These are phyloP conservation scores for Metridium senile DNA, from an alignment of 92 coral and sea anemone genomes.

Conservation along the genomic window DNA sequence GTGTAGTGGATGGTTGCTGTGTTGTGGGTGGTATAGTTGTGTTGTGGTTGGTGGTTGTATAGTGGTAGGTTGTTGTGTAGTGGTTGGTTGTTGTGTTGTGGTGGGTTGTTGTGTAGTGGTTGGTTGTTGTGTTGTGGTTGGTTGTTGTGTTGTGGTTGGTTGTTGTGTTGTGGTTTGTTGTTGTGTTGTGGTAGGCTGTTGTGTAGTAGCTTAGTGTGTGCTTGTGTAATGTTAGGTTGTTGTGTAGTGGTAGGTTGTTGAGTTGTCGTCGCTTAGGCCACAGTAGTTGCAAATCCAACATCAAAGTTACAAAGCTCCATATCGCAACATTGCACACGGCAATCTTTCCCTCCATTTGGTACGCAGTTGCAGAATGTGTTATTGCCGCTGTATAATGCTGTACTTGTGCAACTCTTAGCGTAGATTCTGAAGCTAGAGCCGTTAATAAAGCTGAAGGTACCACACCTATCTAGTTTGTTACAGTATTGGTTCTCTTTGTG, in stretches of 20 bases:
- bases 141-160: background rate
- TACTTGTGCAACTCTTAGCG: conserved; percentile 41
- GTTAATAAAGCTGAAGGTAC: conserved; percentile 25
- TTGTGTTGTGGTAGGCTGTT: conserved; percentile 16
- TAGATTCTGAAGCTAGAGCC: conserved; percentile 12
- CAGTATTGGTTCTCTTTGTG: conserved; percentile 23
- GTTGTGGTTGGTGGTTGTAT: background rate
- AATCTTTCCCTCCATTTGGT: conserved; percentile 22
- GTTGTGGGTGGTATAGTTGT: background rate
- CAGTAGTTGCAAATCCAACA: conserved; percentile 26
- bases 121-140: background rate
- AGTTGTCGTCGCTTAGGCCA: background rate
- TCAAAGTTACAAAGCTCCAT: conserved; percentile 55
- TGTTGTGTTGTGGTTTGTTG: background rate
- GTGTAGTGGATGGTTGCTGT: background rate
- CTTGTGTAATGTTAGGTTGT: conserved; percentile 11
- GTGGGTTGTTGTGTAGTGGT: background rate
- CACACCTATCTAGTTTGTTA: conserved; percentile 16
- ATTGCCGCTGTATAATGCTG: conserved; percentile 25
- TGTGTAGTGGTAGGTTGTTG: conserved; percentile 8
- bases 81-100: conserved; percentile 1
- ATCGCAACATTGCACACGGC: conserved; percentile 56
- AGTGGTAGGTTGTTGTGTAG: background rate
- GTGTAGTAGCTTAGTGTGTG: conserved; percentile 14
- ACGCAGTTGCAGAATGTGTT: conserved; percentile 33